Base-by-base conservation (phyloP, 2,797 vertebrate species). In the Micrastur ruficollis region DNA sequence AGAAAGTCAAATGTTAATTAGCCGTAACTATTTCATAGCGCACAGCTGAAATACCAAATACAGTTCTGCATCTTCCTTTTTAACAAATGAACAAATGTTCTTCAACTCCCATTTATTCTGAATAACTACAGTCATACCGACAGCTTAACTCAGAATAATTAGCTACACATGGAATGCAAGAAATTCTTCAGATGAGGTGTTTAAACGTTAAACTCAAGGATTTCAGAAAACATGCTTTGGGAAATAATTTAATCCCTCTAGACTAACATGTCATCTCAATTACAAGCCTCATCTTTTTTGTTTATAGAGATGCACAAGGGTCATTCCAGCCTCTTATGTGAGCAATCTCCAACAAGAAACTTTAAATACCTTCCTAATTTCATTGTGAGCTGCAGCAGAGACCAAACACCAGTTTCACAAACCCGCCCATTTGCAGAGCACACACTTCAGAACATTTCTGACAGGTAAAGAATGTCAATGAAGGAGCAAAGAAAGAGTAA, bases 231-330 rank as follows among this genome's bases (percentile, higher is more conserved):
- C 47, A 46, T 8, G 7, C 38, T 85, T 59, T 31, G 20, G 67
- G 56, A 90, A 92, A 79, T 36, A 59, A 82, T 59, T 83, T 31
- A 83, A 89, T 82, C 31, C 29, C 71, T 89, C 73, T 59, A 81
- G 29, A 50, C 11, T n/a, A 79, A 67, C 12, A 70, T 0, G 0
- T 34, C 52, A 59, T n/a, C 52, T 89, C 58, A 81, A 53, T 38
- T 59, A 82, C 12, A 81, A 82, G 17, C n/a, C 20, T 82, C 26
- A 21, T 36, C 50, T 34, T 38, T 71, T 89, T 42, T 29, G n/a
- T 65, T 94, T 70, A 56, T 19, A 36, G 75, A 83, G 25, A 70
- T 26, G n/a, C 36, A 75, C 9, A 50, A 62, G 22, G 59, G 50
- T 80, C 67, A 87, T 73, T 75, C 58, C 42, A 68, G 55, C 5